These are phyloP conservation scores for Formica aserva DNA, from an alignment of 2,888 invertebrate genomes.

Conservation along the genomic window DNA sequence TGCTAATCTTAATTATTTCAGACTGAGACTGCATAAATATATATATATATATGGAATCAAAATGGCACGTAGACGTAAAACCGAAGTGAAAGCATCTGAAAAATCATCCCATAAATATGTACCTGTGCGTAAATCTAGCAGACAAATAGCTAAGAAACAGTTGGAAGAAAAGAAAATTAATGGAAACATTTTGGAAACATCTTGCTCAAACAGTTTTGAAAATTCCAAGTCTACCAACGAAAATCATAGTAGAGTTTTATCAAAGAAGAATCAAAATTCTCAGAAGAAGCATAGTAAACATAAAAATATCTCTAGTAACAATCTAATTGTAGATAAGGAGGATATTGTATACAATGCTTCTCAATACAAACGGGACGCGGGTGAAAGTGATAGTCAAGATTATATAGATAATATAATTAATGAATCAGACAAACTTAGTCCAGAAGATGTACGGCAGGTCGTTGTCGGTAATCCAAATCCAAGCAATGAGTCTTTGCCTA, in stretches of 20 bases:
- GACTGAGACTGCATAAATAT: slow-evolving; percentile 53
- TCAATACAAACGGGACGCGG: slow-evolving; percentile 69
- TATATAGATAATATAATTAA: slow-evolving; percentile 66
- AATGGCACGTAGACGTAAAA: slow-evolving; percentile 83
- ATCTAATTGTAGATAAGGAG: slow-evolving; percentile 51
- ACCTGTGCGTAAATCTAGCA: slow-evolving; percentile 82
- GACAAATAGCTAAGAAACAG: slow-evolving; percentile 84
- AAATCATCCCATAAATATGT: slow-evolving; percentile 77
- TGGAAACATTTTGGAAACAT: slow-evolving; percentile 75
- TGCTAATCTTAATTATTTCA: slow-evolving; percentile 58
- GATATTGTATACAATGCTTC: slow-evolving; percentile 54
- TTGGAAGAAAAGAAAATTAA: slow-evolving; percentile 80
- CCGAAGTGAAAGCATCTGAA: slow-evolving; percentile 77
- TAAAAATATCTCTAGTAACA: slow-evolving; percentile 61
- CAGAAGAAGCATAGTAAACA: slow-evolving; percentile 70
- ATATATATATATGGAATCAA: slow-evolving; percentile 69
- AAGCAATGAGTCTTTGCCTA: slow-evolving; percentile 57
- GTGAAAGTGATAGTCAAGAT: slow-evolving; percentile 80
- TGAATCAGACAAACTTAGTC: slow-evolving; percentile 69
- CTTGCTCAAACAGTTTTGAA: slow-evolving; percentile 71
- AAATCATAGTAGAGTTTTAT: slow-evolving; percentile 62
- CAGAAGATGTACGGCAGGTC: slow-evolving; percentile 75
- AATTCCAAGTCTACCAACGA: slow-evolving; percentile 72
- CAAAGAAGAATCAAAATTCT: slow-evolving; percentile 67
- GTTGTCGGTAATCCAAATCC: slow-evolving; percentile 70